Base-by-base conservation (phyloP, 2,888 invertebrate species). In the Ectobius pallidus region DNA sequence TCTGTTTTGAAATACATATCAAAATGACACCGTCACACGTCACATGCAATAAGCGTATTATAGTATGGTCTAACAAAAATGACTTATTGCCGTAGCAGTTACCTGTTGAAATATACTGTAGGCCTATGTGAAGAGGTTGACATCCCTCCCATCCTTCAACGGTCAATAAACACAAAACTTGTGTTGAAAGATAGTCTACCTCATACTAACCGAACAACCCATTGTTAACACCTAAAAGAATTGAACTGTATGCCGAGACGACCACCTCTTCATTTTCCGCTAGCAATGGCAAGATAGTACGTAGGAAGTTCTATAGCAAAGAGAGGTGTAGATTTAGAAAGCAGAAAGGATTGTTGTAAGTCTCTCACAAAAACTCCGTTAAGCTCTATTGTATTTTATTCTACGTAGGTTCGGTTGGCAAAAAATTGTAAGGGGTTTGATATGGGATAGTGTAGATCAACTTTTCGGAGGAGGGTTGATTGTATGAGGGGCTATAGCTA, bases 381-480 rank as follows among this genome's bases (percentile, higher is more conserved):
- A 72, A 74, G 72, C 72, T 74, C 74, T 69, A 74, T 74, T 74
- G 74, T 74, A 71, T 69, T 74, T 69, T 72, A 74, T 74, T 74
- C 74, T 74, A 62, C 58, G 65, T 69, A 69, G 25, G 16, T 30
- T 25, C 25, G 44, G n/a, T 27, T 14, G 25, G 22, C 20, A 42
- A 65, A 30, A 55, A 55, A 55, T 55, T 39, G 39, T 22, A 62
- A 62, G 46, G 65, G 46, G 39, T 63, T 44, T 65, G 30, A 34
- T 46, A 65, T 46, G 46, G 44, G 65, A 65, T 46, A 27, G 27
- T 44, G 27, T 32, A 44, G 65, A 65, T 20, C 62, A 39, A 39
- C 62, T 39, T 62, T 32, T 62, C 20, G 62, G 18, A 39, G 39
- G 27, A 20, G 65, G 46, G 58, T 58, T n/a, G 18, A 30, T 27